Evolutionary conservation across 2,113 vertebrate species (phyloP), one percentile per base, ranked within the genome.

Genomic region (Collichthys lucidus): DNA sequence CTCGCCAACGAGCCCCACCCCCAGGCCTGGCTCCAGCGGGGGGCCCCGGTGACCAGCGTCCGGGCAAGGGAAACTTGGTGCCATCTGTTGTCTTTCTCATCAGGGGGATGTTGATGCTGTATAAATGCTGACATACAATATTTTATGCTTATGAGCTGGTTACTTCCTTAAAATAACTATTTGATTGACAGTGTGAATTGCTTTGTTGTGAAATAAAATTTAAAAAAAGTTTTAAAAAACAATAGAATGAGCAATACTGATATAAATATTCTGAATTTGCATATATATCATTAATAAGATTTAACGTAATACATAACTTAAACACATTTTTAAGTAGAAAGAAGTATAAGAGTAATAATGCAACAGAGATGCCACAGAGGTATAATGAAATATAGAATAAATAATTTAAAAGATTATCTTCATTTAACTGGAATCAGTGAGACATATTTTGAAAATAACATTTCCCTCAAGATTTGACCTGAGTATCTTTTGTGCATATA

Each of bases 261-360:
- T 46, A 0, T 5, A 17, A 15, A 5, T 57, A 0, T 68, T 59
- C 4, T 14, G 20, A 56, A 53, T 50, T 3, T 4, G 20, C 8
- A 3, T 44, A 55, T 81, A 79, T 79, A 79, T 80, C 82, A 44
- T 22, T 15, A 15, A 20, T 0, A 12, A 60, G n/a, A 40, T 62
- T 17, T 29, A 19, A 40, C 5, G 19, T 56, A 2, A 56, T n/a
- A 47, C 40, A 46, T 49, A 15, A 72, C 11, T 52, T 11, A 50
- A 24, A 66, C 11, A 66, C 50, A 71, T 49, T 42, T 46, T 20
- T 35, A n/a, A 12, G 17, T 63, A 15, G 16, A 52, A 69, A 22
- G 49, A 29, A 8, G 35, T 40, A 40, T 40, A 8, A 40, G 35
- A 40, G 35, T 40, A 40, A 40, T 40, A 40, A 40, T 40, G 35